Base-by-base conservation (phyloP, 2,888 invertebrate species). In the Ormyrus rosae region DNA sequence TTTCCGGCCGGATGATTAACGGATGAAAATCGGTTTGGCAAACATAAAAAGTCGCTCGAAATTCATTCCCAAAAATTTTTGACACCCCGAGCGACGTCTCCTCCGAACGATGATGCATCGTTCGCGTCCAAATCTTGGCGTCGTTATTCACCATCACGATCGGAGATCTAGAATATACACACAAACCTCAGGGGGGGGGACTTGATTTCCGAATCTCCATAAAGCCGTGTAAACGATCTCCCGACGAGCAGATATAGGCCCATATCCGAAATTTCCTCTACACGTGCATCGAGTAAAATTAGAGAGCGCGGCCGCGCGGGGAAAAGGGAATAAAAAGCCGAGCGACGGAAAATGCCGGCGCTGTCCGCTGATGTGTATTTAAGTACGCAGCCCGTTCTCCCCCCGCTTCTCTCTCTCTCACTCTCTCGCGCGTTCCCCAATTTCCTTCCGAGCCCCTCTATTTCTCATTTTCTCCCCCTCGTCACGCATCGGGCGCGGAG, bases 351-450 rank as follows among this genome's bases (percentile, higher is more conserved):
- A 48, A 68, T 71, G 69, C 34, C 19, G 51, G 13, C 58, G 69
- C 61, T 67, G 72, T 53, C 65, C 80, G 80, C 72, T 81, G 83
- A 84, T 85, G 84, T 85, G 82, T 83, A 79, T 83, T 85, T 84
- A 84, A 84, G 84, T 84, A 82, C 69, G 19, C 75, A 65, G 34
- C 48, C 78, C 56, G 34, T 74, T 80, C 80, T 72, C 64, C 46
- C 67, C 68, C 71, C 19, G 63, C 58, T 53, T 64, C 46, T 71
- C 72, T 51, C n/a, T 45, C 58, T 46, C 64, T 34, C 55, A 65
- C 73, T 67, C 68, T 76, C 56, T n/a, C 50, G 46, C 48, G 74
- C 74, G 58, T 67, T 69, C 76, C 78, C 79, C 77, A 75, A 72
- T 80, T 84, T 79, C 81, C 80, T 80, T 80, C 73, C 70, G 71